phyloP scores from a whole-genome alignment of 2,797 vertebrate genomes.

The Psittacula derbiana region DNA sequence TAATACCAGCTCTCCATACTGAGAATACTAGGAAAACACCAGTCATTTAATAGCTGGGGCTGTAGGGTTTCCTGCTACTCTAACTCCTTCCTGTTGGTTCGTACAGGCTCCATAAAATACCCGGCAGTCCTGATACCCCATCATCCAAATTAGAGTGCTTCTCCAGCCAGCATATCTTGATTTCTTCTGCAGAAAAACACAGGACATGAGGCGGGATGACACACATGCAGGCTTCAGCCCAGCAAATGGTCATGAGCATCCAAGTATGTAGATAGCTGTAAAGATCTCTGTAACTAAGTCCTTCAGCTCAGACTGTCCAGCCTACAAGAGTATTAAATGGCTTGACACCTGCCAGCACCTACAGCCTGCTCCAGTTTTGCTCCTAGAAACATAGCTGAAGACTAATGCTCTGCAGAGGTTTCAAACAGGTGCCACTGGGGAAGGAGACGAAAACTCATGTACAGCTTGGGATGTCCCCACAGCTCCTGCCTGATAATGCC shows the following conservation, averaged over 20 bases:
- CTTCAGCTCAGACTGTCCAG: neutral
- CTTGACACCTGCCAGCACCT: neutral
- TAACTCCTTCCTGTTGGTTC: neutral
- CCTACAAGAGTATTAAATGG: neutral
- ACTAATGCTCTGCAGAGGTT: neutral
- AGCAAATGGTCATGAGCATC: neutral
- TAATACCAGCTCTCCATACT: neutral
- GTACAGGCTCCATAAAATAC: neutral
- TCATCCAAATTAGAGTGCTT: neutral
- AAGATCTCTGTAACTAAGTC: neutral
- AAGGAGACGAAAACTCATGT: neutral
- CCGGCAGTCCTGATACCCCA: rapidly evolving
- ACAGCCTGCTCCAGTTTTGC: neutral
- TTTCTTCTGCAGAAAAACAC: neutral
- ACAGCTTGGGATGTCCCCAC: neutral
- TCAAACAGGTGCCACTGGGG: neutral
- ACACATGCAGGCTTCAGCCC: neutral
- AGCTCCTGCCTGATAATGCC: neutral
- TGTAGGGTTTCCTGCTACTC: neutral
- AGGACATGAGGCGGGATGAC: neutral
- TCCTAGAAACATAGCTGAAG: neutral
- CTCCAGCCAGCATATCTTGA: neutral
- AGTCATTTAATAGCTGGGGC: neutral
- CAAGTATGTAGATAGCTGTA: neutral
- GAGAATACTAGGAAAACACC: neutral